A percentile compares a stretch with the other conserved stretches of the same genome.
Conservation (phyloP, 2,888 invertebrate genomes). For the Platycheirus albimanus region DNA sequence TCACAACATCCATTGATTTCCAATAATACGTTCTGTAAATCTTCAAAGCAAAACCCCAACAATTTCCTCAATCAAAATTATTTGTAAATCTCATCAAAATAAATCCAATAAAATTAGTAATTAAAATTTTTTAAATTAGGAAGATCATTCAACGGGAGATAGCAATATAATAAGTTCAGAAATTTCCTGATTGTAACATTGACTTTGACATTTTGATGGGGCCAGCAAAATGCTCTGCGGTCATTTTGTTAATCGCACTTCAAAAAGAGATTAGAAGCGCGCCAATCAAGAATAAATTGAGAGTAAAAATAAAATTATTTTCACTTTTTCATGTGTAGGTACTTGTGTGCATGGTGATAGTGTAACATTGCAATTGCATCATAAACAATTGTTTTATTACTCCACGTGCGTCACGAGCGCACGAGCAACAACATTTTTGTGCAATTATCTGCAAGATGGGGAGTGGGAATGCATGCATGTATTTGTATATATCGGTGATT, state of each 20-base stretch:
- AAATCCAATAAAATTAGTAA: conserved; percentile 7
- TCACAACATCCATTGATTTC: conserved; percentile 13
- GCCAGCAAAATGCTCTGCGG: not conserved
- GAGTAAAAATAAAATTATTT: not conserved
- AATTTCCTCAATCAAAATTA: not conserved
- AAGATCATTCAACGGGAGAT: conserved; percentile 9
- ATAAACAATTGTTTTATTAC: conserved; percentile 6
- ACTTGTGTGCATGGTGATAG: not conserved
- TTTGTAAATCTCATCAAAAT: conserved; percentile 5
- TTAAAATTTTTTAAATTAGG: not conserved
- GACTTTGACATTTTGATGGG: conserved; percentile 62
- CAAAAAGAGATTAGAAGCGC: conserved; percentile 10
- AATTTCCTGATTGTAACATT: conserved; percentile 27
- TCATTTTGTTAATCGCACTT: not conserved
- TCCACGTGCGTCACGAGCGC: conserved; percentile 10
- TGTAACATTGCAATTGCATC: not conserved
- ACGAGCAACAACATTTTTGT: not conserved
- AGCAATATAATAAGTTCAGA: not conserved
- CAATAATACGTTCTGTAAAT: conserved; percentile 3
- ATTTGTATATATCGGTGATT: not conserved
- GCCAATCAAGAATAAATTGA: not conserved
- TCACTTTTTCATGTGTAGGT: not conserved
- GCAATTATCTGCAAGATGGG: not conserved
- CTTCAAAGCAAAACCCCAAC: conserved; percentile 10
- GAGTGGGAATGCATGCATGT: not conserved